Evolutionary conservation across 2,113 vertebrate species (phyloP).

Genomic region (Marmota monax): DNA sequence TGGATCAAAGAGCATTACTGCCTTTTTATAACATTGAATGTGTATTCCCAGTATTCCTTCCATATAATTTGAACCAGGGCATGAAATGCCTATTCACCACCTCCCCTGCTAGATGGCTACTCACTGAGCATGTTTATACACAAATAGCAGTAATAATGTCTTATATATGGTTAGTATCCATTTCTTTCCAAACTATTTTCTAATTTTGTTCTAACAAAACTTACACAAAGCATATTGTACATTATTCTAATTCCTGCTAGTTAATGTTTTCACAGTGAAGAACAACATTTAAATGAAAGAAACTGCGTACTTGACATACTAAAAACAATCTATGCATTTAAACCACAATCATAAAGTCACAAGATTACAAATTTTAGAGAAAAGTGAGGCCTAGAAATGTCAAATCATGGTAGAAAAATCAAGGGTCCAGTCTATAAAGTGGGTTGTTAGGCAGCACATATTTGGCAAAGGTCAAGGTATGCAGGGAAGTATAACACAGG

Average conservation of each 20-base stretch:
- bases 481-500: not conserved
- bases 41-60: conserved; percentile 16
- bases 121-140: not conserved
- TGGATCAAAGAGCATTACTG: conserved; percentile 31
- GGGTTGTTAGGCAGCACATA: not conserved
- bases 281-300: conserved; percentile 49
- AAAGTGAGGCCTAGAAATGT: not conserved
- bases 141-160: not conserved
- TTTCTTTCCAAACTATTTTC: conserved; percentile 13
- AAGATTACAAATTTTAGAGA: not conserved
- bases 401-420: not conserved
- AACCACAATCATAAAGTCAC: not conserved
- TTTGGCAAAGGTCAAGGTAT: not conserved
- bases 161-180: not conserved
- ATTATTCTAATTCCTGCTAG: not conserved
- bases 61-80: not conserved
- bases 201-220: conserved; percentile 31
- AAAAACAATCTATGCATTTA: not conserved
- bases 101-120: not conserved
- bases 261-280: not conserved
- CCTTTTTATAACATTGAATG: conserved; percentile 45
- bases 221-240: not conserved
- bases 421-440: not conserved
- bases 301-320: not conserved
- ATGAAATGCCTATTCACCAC: not conserved